Evolutionary conservation across 2,888 invertebrate species (phyloP), one percentile per base, ranked within the genome.

Genomic region (Mimumesa dahlbomi): DNA sequence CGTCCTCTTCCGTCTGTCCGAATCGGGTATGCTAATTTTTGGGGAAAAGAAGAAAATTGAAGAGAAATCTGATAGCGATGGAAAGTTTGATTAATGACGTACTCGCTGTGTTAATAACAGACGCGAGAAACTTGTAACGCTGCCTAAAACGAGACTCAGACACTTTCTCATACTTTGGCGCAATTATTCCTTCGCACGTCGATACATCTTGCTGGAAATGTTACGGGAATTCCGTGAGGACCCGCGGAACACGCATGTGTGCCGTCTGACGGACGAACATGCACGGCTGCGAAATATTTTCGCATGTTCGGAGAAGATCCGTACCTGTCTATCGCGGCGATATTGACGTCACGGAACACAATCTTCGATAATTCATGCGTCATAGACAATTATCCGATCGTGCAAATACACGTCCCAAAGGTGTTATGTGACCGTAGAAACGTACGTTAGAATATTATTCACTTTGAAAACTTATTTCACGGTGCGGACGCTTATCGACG

Each of bases 201-300:
- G n/a, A n/a, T n/a, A n/a, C n/a, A n/a, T n/a, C n/a, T n/a, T 29
- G 29, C 9, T 34, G 11, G 1, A 31, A 31, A 22, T 22, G 21
- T 43, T 52, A 43, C 18, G 18, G 34, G 22, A 25, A 36, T 43
- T 40, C 40, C 59, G 29, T 2, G 59, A 34, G 19, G 22, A 53
- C 43, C 16, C 43, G 29, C 18, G 9, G 1, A 29, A 29, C 29
- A 29, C 29, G 1, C 6, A 9, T 9, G 59, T 22, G 43, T 42
- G 19, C 54, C 34, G n/a, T n/a, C 6, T 1, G 7, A 0, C 11
- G 16, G 16, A 16, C 52, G 25, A 52, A 7, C 22, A 38, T 22
- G 52, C 29, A 22, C 46, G 22, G n/a, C n/a, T n/a, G n/a, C n/a
- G n/a, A n/a, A 46, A 64, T 64, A 64, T 52, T 64, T 61, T 45